Base-by-base conservation (phyloP, 2,113 vertebrate species). In the Perca schrenkii region DNA sequence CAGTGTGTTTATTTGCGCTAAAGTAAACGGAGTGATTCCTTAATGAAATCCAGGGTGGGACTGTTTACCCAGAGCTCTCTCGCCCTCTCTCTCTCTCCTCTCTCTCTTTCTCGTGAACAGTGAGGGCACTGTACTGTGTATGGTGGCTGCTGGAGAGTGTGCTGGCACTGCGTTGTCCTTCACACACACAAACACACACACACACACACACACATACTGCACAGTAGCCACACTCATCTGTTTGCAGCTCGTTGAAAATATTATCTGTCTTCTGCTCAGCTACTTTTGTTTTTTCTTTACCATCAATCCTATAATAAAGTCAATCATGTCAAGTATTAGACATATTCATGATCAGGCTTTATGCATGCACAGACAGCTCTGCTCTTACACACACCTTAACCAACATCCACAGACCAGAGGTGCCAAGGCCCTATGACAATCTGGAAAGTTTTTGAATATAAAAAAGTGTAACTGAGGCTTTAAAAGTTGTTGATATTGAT, bases 41-140 rank as follows among this genome's bases (percentile, higher is more conserved):
- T 91, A 91, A 92, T 92, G 86, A 94, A 94, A 91, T 69, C 74
- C 88, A 89, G 94, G 93, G 93, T 72, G 88, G 90, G 86, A 88
- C 86, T 92, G 92, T 94, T 93, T 93, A 89, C 86, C 65, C 77
- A 82, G 79, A 80, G 71, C 77, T 79, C 63, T 77, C 83, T 72
- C 13, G 0, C 78, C 6, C 60, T 43, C 74, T 50, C 74, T 86
- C 71, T 70, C 58, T 43, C 63, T 73, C 70, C 84, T 66, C 6
- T 0, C 79, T 11, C 54, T 52, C 70, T 54, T 70, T 86, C 70
- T 53, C 40, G 7, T 85, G 83, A 93, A 94, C 93, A 94, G 84
- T 87, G 74, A 54, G 58, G 16, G 50, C 83, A 83, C 85, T 94
- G 92, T 94, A 34, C 66, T 65, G 87, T 63, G 74, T 40, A 56